Percentiles rank a stretch among this genome's conserved stretches.
phyloP scores from a whole-genome alignment of 2,888 invertebrate species.

The Amphipyra tragopoginis region DNA sequence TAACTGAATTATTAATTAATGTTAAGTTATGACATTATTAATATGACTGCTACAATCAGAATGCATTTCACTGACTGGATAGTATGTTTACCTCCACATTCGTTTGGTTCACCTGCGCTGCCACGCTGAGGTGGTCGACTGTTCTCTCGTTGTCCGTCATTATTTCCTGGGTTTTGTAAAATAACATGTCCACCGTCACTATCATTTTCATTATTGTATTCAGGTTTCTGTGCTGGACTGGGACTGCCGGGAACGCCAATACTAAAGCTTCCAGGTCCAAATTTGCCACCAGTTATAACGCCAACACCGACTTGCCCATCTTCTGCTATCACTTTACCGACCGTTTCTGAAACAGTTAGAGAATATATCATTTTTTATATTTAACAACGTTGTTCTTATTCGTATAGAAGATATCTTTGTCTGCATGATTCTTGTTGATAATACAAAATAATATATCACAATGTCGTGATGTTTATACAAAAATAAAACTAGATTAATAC shows the following conservation, averaged over 20 bases:
- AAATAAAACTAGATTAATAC: no score
- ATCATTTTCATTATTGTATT: neutral
- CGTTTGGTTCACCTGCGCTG: neutral
- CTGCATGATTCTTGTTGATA: no score
- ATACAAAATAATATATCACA: no score
- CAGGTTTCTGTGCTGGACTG: neutral
- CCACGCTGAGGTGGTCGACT: neutral
- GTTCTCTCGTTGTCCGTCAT: neutral
- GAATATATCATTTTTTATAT: neutral
- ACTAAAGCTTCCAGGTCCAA: constrained; percentile 37
- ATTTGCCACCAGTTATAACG: constrained; percentile 25
- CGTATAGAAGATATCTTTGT: no score
- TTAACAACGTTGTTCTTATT: no score
- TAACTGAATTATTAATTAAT: no score
- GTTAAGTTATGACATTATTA: neutral
- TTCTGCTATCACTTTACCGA: neutral
- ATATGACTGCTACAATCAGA: neutral
- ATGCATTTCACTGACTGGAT: neutral
- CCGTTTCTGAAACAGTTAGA: constrained; percentile 8
- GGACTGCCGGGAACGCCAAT: neutral
- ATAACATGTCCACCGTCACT: neutral
- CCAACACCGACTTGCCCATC: constrained; percentile 21
- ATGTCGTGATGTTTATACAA: no score
- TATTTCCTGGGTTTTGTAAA: neutral
- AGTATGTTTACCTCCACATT: constrained; percentile 21